Evolutionary conservation across 2,888 invertebrate genomes (phyloP).

Genomic region (Nymphalis c-album): DNA sequence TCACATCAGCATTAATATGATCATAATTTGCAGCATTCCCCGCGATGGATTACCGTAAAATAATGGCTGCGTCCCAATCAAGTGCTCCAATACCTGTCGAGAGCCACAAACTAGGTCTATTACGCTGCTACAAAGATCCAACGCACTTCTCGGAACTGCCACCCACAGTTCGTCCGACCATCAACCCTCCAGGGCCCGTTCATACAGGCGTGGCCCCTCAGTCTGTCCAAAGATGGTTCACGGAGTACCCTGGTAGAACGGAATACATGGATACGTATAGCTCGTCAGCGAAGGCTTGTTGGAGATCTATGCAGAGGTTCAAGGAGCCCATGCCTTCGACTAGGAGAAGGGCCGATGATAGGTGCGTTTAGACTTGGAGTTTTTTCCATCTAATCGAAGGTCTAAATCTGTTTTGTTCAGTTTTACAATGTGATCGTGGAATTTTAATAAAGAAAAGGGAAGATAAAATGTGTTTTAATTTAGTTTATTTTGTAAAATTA

Average conservation of each 20-base stretch:
- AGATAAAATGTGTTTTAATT: constrained; percentile 37
- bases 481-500: no score
- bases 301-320: constrained; percentile 83
- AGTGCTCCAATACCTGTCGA: constrained; percentile 81
- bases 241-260: constrained; percentile 80
- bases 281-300: constrained; percentile 81
- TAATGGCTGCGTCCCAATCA: constrained; percentile 83
- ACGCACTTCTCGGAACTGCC: constrained; percentile 79
- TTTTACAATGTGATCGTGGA: constrained; percentile 17
- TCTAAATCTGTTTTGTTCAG: no score
- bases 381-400: neutral
- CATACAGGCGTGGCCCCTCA: constrained; percentile 73
- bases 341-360: constrained; percentile 80
- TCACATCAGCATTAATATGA: neutral
- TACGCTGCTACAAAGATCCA: constrained; percentile 83
- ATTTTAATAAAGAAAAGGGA: constrained; percentile 40
- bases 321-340: constrained; percentile 84
- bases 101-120: constrained; percentile 78
- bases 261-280: constrained; percentile 84
- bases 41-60: constrained; percentile 76
- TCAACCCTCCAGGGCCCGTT: constrained; percentile 72
- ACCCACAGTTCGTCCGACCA: constrained; percentile 78
- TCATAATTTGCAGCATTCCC: constrained; percentile 68
- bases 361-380: constrained; percentile 58
- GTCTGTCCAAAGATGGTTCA: constrained; percentile 76